Evolutionary conservation across 64 coral and sea anemone species (phyloP), one percentile per base, ranked within the genome.

Genomic region (Dendronephthya gigantea): DNA sequence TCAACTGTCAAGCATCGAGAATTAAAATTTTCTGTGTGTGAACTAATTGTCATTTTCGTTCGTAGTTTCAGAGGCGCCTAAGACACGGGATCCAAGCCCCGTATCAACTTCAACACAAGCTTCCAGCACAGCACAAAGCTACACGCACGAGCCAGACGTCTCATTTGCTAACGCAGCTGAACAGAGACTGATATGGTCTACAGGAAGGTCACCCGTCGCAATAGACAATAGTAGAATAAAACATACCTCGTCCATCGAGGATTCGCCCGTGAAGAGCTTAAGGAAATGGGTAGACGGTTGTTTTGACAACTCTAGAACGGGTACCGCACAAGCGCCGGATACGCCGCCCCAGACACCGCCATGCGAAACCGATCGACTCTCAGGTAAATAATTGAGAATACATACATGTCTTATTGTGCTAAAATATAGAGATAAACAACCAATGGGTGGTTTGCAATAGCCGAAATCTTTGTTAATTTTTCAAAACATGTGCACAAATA

Each of bases 261-360:
- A 98, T 35, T 98, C 95, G 25, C 95, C 95, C 0, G 95, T 98
- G 15, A 98, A 98, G 59, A 98, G 95, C 70, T 88, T 98, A 82
- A 30, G 95, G 85, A 98, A 98, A 52, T 98, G 95, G 95, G 95
- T 98, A 16, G 95, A 98, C 89, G 95, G 95, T 9, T 98, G 95
- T 68, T 98, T 98, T 72, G 87, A 98, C 62, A 92, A 87, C 49
- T 15, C 72, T 13, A 30, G n/a, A 34, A 36, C 29, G 15, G 15
- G 7, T 1, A 1, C 25, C 9, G 32, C 72, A 15, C 72, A 19
- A 34, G 30, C 32, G 5, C 25, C 72, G 32, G 72, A 79, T 39
- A 79, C 72, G 4, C 72, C 72, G 72, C 72, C 72, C 15, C 72
- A 79, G 36, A 79, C 72, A 79, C 72, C 72, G 36, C 72, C 72